These are phyloP conservation scores for Drosophila picticornis DNA, from an alignment of 2,888 invertebrate genomes.

Conservation along the genomic window DNA sequence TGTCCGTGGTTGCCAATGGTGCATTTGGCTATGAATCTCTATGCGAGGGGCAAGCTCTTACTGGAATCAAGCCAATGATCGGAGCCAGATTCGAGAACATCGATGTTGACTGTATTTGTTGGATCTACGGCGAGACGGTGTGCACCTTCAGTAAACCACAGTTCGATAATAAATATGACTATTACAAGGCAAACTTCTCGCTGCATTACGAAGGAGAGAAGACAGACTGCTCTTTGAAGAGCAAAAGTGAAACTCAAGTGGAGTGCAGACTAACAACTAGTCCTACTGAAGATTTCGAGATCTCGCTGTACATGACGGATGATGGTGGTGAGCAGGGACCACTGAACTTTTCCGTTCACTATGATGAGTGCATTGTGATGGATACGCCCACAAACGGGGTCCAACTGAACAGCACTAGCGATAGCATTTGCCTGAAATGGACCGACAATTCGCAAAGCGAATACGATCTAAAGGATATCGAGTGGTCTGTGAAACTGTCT, in stretches of 20 bases:
- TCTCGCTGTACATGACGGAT: constrained; percentile 18
- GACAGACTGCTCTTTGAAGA: not conserved
- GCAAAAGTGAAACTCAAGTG: not conserved
- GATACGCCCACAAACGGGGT: fast-evolving
- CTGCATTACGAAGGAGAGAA: fast-evolving
- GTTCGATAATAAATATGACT: not conserved
- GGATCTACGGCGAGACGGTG: fast-evolving
- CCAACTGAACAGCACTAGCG: not conserved
- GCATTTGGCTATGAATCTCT: not conserved
- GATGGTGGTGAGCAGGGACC: fast-evolving
- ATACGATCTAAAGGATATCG: fast-evolving
- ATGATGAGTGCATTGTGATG: not conserved
- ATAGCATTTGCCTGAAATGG: constrained; percentile 25
- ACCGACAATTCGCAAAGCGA: fast-evolving
- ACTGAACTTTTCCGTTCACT: fast-evolving
- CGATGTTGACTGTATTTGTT: fast-evolving
- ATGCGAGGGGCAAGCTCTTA: fast-evolving
- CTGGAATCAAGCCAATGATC: fast-evolving
- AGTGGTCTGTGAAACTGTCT: constrained; percentile 36
- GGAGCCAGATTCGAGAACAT: not conserved
- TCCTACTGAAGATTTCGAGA: fast-evolving
- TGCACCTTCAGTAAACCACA: not conserved
- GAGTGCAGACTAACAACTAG: not conserved
- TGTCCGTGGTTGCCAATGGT: fast-evolving
- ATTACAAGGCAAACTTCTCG: not conserved